Conservation (phyloP, 2,888 invertebrate genomes). For the Helleia helle region DNA sequence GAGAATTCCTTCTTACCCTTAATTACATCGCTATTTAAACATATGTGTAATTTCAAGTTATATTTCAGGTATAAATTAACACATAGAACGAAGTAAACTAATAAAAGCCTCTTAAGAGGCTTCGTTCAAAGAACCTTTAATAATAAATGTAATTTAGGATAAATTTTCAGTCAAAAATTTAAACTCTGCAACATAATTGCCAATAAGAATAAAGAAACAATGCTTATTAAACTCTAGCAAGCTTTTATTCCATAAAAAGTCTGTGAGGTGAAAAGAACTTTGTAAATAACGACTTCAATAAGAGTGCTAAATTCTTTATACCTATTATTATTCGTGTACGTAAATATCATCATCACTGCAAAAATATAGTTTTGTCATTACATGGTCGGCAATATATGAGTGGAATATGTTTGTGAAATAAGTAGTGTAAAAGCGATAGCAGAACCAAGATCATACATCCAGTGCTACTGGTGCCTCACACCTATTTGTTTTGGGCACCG, state of each 20-base stretch:
- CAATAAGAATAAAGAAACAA: conserved; percentile 7
- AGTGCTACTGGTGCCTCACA: too few species aligned
- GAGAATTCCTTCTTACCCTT: too few species aligned
- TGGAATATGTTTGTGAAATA: too few species aligned
- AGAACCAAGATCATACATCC: too few species aligned
- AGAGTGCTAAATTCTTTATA: not conserved
- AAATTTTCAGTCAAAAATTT: conserved; percentile 2
- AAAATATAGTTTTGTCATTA: too few species aligned
- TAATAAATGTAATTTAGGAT: conserved; percentile 5
- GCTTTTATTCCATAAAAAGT: not conserved
- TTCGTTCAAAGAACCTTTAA: conserved; percentile 2
- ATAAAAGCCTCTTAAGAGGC: conserved; percentile 1
- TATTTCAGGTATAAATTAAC: too few species aligned
- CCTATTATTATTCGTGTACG: not conserved
- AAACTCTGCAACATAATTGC: conserved; percentile 2
- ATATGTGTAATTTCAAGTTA: too few species aligned
- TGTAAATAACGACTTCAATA: not conserved
- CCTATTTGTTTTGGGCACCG: too few species aligned
- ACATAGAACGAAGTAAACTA: not conserved
- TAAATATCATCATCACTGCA: too few species aligned
- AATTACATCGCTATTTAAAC: too few species aligned
- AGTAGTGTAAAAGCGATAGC: too few species aligned
- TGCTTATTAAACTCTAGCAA: conserved; percentile 5
- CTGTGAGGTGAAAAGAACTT: not conserved
- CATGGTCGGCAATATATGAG: too few species aligned